phyloP scores from a whole-genome alignment of 2,888 invertebrate genomes.

The Chrysodeixis includens region DNA sequence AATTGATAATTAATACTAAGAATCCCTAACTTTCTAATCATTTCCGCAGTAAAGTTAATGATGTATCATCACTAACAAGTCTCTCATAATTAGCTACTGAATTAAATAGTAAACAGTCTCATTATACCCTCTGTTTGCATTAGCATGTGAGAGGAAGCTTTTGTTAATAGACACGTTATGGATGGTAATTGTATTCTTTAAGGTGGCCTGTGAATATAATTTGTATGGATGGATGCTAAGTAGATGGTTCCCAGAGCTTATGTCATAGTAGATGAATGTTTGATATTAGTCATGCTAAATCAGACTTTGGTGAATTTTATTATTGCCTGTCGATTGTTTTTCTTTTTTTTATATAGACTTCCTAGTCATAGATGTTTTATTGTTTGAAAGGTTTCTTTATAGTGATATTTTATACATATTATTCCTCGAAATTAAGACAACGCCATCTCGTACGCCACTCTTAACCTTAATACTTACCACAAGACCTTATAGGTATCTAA shows the following conservation, averaged over 20 bases:
- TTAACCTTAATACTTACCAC: no score
- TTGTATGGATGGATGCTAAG: background rate
- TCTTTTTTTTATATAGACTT: no score
- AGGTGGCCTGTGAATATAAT: background rate
- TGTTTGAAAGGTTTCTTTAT: no score
- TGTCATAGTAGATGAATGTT: background rate
- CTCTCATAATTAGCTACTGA: constrained; percentile 58
- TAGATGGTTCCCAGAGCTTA: background rate
- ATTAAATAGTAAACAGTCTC: constrained; percentile 61
- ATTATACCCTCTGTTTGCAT: constrained; percentile 61
- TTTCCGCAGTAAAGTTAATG: constrained; percentile 48
- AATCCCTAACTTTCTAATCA: constrained; percentile 45
- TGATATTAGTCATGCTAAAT: no score
- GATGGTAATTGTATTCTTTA: constrained; percentile 69
- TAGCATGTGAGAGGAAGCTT: constrained; percentile 65
- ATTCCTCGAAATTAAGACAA: no score
- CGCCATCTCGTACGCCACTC: no score
- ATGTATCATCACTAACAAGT: constrained; percentile 52
- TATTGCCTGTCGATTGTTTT: no score
- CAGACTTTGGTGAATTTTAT: no score
- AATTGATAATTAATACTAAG: constrained; percentile 43
- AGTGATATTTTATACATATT: no score
- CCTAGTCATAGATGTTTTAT: no score
- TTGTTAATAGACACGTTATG: constrained; percentile 70
- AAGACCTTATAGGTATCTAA: no score